Conservation (phyloP, 2,888 invertebrate species). For the Ametastegia equiseti region DNA sequence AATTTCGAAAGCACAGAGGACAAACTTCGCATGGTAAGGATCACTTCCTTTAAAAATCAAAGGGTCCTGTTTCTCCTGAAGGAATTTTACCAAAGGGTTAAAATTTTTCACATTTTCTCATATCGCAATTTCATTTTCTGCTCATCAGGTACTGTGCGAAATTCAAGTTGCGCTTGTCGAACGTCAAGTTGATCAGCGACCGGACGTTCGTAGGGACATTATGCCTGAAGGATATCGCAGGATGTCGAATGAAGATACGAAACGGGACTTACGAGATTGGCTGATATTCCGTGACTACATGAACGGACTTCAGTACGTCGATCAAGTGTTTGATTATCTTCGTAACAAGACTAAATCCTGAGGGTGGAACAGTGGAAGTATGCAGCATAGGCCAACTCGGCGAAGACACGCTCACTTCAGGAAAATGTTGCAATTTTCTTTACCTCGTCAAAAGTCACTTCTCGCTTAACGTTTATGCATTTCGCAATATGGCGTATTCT, state of each 20-base stretch:
- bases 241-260: constrained; percentile 69
- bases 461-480: constrained; percentile 22
- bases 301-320: constrained; percentile 80
- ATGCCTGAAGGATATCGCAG: constrained; percentile 74
- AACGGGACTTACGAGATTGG: constrained; percentile 79
- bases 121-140: constrained; percentile 49
- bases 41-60: background rate
- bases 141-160: constrained; percentile 82
- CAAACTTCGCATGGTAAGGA: constrained; percentile 79
- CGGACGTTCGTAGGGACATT: constrained; percentile 75
- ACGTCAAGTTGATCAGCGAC: constrained; percentile 64
- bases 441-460: constrained; percentile 57
- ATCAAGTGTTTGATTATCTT: constrained; percentile 77
- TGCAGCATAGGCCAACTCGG: constrained; percentile 64
- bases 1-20: constrained; percentile 81
- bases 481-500: background rate
- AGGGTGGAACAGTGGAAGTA: constrained; percentile 68
- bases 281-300: constrained; percentile 82
- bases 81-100: too few species aligned
- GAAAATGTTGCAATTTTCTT: constrained; percentile 55
- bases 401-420: constrained; percentile 65
- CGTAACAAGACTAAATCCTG: constrained; percentile 66
- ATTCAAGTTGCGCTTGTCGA: constrained; percentile 80
- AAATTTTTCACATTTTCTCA: background rate
- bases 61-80: background rate